phyloP scores from a whole-genome alignment of 2,113 vertebrate species.

The Theristicus caerulescens region DNA sequence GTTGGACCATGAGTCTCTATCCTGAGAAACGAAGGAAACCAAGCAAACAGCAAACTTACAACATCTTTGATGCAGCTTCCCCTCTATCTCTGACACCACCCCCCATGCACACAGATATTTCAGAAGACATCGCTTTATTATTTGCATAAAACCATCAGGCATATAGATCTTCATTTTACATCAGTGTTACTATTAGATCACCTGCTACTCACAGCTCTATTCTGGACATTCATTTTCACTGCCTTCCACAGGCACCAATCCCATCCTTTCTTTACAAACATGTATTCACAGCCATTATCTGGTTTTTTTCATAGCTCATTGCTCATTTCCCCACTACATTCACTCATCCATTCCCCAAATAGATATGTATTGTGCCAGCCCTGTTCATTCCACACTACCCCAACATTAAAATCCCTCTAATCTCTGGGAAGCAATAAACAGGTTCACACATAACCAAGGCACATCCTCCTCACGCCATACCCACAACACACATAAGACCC shows the following conservation, averaged over 20 bases:
- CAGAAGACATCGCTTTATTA: neutral
- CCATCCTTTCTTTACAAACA: neutral
- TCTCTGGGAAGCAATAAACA: neutral
- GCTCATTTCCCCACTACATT: neutral
- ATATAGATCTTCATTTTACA: neutral
- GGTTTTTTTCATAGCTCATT: neutral
- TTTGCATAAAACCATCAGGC: neutral
- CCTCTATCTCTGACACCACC: neutral
- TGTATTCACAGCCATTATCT: neutral
- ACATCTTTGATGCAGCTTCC: neutral
- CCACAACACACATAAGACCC: fast-evolving
- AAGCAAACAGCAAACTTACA: neutral
- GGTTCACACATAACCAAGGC: neutral
- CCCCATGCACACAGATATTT: neutral
- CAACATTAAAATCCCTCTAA: neutral
- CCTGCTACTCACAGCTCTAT: neutral
- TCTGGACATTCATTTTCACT: neutral
- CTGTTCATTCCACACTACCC: neutral
- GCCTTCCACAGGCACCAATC: neutral
- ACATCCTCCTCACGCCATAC: neutral
- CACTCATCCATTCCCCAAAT: neutral
- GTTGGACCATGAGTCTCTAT: neutral
- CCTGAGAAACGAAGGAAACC: neutral
- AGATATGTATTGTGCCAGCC: neutral
- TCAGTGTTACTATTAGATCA: neutral